Evolutionary conservation across 2,797 vertebrate genomes (phyloP), one percentile per base, ranked within the genome.

Genomic region (Smutsia gigantea): DNA sequence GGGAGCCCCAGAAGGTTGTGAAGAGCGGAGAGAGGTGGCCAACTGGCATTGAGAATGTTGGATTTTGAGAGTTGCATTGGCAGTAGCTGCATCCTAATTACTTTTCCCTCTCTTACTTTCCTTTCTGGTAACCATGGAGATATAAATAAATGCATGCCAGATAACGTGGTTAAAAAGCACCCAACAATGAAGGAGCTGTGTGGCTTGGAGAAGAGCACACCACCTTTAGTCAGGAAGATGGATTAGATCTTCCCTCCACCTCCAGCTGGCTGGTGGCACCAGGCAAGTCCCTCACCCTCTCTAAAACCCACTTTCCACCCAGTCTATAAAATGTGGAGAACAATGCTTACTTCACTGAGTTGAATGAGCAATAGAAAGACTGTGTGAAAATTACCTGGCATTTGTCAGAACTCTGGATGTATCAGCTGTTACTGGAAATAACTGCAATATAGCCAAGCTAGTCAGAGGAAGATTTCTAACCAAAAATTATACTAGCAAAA

Each of bases 91-190:
- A 85, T 94, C 95, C 87, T 89, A 96, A 93, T 98, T 78, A 64
- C 93, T 93, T 97, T 84, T 84, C 66, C 59, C 96, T 95, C 96
- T 95, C 95, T 96, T 93, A 77, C 88, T 96, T 72, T 95, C 83
- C 84, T 96, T 93, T 97, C 97, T 31, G 4, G 89, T 78, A 81
- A 90, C 95, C 68, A 23, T 18, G 1, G 94, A 97, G 93, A 97
- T 96, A 84, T 81, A 53, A 95, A 91, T 78, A 89, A 97, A 96
- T 82, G 83, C 66, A 5, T 29, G 86, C 95, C 95, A 61, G 96
- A 97, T 94, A 93, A 46, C 9, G 4, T 75, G 77, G 89, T n/a
- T 81, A 18, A 95, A 46, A 95, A 87, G 74, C 63, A 10, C 13
- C 57, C 75, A 85, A 96, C 94, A 97, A 74, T 42, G 86, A 68